Evolutionary conservation across 2,113 vertebrate genomes (phyloP).

Genomic region (Bostrychus sinensis): DNA sequence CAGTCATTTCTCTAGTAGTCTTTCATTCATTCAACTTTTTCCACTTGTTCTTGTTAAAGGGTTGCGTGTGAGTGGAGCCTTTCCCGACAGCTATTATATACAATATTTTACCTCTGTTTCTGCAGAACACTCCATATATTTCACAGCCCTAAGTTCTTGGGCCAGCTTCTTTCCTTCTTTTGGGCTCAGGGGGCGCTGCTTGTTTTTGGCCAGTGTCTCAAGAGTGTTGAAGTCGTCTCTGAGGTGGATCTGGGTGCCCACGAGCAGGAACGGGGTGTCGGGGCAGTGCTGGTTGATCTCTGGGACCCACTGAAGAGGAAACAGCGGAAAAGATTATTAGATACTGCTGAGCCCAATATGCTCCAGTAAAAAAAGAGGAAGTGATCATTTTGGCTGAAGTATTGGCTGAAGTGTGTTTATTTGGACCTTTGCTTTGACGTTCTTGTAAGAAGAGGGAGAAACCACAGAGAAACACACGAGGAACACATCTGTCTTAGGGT

Average conservation of each 20-base stretch:
- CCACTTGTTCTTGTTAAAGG: too few relatives aligned
- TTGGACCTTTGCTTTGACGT: not conserved
- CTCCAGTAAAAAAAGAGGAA: too few relatives aligned
- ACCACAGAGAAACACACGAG: too few relatives aligned
- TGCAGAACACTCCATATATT: slow-evolving; percentile 91
- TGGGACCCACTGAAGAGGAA: slow-evolving; percentile 85
- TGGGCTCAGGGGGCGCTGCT: slow-evolving; percentile 89
- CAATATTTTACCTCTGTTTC: slow-evolving; percentile 93
- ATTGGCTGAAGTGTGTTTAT: too few relatives aligned
- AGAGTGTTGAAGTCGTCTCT: slow-evolving; percentile 89
- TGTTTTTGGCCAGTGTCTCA: slow-evolving; percentile 93
- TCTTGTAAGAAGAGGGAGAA: not conserved
- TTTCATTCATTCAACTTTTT: too few relatives aligned
- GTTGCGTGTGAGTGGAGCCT: too few relatives aligned
- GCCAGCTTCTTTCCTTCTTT: slow-evolving; percentile 90
- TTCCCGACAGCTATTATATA: too few relatives aligned
- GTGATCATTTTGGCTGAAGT: too few relatives aligned
- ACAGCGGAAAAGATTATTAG: not conserved
- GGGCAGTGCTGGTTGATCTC: slow-evolving; percentile 93
- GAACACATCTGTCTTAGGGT: not conserved
- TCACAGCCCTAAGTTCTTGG: slow-evolving; percentile 88
- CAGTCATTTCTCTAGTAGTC: too few relatives aligned
- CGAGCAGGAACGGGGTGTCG: slow-evolving; percentile 91
- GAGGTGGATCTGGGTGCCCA: slow-evolving; percentile 90
- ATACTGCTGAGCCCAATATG: too few relatives aligned